A percentile compares a stretch with the other conserved stretches of the same genome.
Conservation (phyloP, 2,113 vertebrate species). For the Nyctibius bracteatus region DNA sequence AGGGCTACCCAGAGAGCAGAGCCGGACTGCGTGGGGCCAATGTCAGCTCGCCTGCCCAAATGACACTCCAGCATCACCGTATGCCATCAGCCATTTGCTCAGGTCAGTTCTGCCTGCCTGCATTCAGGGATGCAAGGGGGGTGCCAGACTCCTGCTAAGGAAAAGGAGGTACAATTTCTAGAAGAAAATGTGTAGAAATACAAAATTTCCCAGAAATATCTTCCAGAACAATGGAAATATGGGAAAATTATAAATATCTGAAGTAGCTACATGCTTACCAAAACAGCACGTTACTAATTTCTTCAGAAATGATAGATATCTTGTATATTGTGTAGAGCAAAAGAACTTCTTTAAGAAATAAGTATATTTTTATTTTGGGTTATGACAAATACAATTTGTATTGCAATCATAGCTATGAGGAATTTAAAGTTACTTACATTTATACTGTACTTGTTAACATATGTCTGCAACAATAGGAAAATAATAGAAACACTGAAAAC, state of each 20-base stretch:
- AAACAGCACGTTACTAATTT: not conserved
- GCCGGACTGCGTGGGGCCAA: fast-evolving
- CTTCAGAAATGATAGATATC: not conserved
- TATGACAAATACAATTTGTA: not conserved
- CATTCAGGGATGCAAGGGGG: too few relatives aligned
- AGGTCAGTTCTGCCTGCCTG: not conserved
- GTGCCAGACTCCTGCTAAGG: not conserved
- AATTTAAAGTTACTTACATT: not conserved
- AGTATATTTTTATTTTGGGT: not conserved
- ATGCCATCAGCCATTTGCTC: not conserved
- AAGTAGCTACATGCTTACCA: not conserved
- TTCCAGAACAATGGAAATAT: not conserved
- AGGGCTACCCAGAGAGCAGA: not conserved
- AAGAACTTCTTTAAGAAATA: not conserved
- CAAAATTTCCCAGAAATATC: not conserved
- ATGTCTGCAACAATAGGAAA: not conserved
- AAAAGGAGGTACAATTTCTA: not conserved
- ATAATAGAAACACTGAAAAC: not conserved
- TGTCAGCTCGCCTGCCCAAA: fast-evolving
- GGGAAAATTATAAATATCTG: not conserved
- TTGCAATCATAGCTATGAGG: not conserved
- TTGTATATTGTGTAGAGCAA: not conserved
- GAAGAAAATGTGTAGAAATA: not conserved
- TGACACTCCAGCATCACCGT: fast-evolving
- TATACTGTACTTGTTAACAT: not conserved